Percentiles rank a stretch among this genome's conserved stretches.
These are phyloP conservation scores for Pangasianodon gigas DNA, from an alignment of 2,113 vertebrate species.

Conservation along the genomic window DNA sequence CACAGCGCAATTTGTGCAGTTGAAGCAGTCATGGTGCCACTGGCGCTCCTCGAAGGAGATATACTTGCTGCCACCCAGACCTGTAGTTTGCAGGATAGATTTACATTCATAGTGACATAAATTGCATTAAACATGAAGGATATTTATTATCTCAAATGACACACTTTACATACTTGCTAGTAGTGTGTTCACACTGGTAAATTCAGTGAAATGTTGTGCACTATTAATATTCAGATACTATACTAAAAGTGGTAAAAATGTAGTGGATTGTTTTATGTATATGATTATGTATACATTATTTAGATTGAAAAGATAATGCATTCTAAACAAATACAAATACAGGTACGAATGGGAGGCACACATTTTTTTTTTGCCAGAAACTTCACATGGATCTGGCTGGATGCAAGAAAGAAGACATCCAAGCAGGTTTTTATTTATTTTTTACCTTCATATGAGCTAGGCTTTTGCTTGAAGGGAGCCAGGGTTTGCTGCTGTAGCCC, in stretches of 20 bases:
- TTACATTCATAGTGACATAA: background rate
- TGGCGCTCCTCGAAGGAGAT: conserved; percentile 97
- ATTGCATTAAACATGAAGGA: background rate
- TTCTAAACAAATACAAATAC: background rate
- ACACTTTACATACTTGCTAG: background rate
- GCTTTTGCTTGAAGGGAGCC: no score
- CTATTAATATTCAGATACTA: background rate
- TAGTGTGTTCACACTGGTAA: background rate
- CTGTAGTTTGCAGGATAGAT: conserved; percentile 63
- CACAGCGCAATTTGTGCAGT: conserved; percentile 94
- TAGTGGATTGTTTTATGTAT: background rate
- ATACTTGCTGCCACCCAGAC: conserved; percentile 65
- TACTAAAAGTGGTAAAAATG: background rate
- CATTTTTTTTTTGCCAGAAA: no score
- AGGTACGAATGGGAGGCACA: no score
- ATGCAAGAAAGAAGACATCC: no score
- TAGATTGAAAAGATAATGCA: background rate
- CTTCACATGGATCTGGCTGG: no score
- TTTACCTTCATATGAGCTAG: no score
- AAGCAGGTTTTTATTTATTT: no score
- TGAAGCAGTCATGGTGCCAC: conserved; percentile 98
- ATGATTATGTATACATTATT: background rate
- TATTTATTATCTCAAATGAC: background rate
- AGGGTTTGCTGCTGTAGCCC: no score
- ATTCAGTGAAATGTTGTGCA: background rate